Percentiles rank a stretch among this genome's conserved stretches.
phyloP scores from a whole-genome alignment of 2,113 vertebrate species.

The Aptenodytes forsteri region DNA sequence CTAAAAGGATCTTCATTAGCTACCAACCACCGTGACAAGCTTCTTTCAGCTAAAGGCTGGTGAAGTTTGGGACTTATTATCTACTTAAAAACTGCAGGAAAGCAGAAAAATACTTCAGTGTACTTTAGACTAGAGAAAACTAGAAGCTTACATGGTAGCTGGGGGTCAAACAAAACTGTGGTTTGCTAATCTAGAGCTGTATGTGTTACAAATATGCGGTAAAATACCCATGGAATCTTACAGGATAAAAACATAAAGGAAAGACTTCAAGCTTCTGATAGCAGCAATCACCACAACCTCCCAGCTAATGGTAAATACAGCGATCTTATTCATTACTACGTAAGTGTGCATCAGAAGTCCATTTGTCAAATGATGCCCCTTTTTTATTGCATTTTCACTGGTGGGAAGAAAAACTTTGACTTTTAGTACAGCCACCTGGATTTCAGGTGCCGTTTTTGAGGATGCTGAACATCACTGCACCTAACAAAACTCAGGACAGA shows the following conservation, averaged over 20 bases:
- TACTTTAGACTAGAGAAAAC: conserved; percentile 76
- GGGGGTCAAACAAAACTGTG: conserved; percentile 46
- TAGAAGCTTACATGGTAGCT: conserved; percentile 60
- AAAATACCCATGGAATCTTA: conserved; percentile 19
- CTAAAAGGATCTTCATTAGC: conserved; percentile 93
- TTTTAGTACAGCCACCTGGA: background rate
- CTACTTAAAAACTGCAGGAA: conserved; percentile 83
- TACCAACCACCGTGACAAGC: conserved; percentile 88
- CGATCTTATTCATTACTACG: background rate
- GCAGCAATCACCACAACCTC: background rate
- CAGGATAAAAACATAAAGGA: conserved; percentile 56
- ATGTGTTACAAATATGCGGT: conserved; percentile 48
- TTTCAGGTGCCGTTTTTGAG: background rate
- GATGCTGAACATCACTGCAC: background rate
- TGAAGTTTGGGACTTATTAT: conserved; percentile 85
- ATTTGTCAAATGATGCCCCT: background rate
- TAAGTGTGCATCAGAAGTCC: background rate
- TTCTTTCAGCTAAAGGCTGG: conserved; percentile 82
- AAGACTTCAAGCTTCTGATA: conserved; percentile 42
- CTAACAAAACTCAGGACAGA: background rate
- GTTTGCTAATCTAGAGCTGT: conserved; percentile 59
- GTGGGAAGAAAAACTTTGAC: background rate
- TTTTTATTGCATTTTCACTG: background rate
- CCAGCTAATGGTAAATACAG: background rate
- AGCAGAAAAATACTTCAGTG: conserved; percentile 80